A percentile compares a stretch with the other conserved stretches of the same genome.
Conservation (phyloP, 2,888 invertebrate species). For the Epicampocera succincta region DNA sequence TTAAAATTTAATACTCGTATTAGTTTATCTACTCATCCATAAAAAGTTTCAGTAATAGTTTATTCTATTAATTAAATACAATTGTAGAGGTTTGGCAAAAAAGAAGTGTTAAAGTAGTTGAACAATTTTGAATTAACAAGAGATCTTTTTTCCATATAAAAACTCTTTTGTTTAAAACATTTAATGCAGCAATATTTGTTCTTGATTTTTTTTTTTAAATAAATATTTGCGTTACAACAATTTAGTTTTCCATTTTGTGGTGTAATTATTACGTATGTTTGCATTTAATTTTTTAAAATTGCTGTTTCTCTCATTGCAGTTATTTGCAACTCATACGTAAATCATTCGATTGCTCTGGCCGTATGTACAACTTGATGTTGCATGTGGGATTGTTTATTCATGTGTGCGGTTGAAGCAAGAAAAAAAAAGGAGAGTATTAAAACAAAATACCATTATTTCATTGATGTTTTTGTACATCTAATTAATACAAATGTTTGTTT, state of each 20-base stretch:
- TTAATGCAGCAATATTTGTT: background rate
- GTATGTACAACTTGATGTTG: constrained; percentile 14
- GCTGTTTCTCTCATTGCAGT: background rate
- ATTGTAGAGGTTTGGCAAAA: too few species aligned
- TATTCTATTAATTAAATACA: too few species aligned
- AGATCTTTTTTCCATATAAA: background rate
- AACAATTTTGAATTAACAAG: too few species aligned
- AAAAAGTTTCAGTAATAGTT: too few species aligned
- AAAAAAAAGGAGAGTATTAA: constrained; percentile 7
- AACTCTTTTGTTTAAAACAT: too few species aligned
- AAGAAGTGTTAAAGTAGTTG: too few species aligned
- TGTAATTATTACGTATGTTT: constrained; percentile 8
- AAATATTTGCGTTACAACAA: constrained; percentile 5
- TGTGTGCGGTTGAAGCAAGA: constrained; percentile 19
- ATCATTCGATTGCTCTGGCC: too few species aligned
- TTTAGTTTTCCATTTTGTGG: constrained; percentile 37
- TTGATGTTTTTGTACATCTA: constrained; percentile 52
- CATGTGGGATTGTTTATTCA: constrained; percentile 34
- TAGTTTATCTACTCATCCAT: too few species aligned
- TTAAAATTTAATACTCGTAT: too few species aligned
- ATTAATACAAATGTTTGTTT: constrained; percentile 62
- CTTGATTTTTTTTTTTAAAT: background rate
- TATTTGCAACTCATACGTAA: constrained; percentile 5
- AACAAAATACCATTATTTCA: constrained; percentile 46
- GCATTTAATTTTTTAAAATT: constrained; percentile 20